Percentiles rank a stretch among this genome's conserved stretches.
Conservation (phyloP, 2,888 invertebrate species). For the Mamestra brassicae region DNA sequence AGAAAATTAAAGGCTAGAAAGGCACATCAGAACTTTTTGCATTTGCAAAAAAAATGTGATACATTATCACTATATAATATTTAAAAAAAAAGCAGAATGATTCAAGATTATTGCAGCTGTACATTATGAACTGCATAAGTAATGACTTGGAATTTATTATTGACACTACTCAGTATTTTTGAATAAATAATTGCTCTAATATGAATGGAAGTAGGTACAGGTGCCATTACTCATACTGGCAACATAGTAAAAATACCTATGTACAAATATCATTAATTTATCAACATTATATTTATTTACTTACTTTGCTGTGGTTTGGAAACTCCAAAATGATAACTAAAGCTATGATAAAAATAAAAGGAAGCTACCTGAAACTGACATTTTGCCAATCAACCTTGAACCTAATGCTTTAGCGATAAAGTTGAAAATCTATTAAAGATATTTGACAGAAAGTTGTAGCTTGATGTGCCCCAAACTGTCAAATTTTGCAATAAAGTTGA, state of each 20-base stretch:
- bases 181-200: slow-evolving; percentile 24
- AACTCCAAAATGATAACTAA: slow-evolving; percentile 9
- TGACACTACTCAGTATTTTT: slow-evolving; percentile 17
- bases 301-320: not conserved
- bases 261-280: not conserved
- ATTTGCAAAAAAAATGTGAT: not conserved
- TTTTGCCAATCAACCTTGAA: no score
- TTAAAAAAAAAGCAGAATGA: slow-evolving; percentile 12
- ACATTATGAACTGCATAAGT: not conserved
- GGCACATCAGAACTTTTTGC: no score
- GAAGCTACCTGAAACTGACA: not conserved
- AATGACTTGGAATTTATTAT: slow-evolving; percentile 38
- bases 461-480: no score
- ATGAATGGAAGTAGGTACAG: not conserved
- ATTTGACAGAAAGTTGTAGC: no score
- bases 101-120: slow-evolving; percentile 21
- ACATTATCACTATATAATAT: not conserved
- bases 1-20: no score
- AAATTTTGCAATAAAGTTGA: no score
- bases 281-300: slow-evolving; percentile 8
- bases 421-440: no score
- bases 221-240: slow-evolving; percentile 6
- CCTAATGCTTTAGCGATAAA: no score
- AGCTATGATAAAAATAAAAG: slow-evolving; percentile 21
- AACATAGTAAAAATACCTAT: slow-evolving; percentile 14